These are phyloP conservation scores for Luperina nickerlii DNA, from an alignment of 2,888 invertebrate genomes.

Conservation along the genomic window DNA sequence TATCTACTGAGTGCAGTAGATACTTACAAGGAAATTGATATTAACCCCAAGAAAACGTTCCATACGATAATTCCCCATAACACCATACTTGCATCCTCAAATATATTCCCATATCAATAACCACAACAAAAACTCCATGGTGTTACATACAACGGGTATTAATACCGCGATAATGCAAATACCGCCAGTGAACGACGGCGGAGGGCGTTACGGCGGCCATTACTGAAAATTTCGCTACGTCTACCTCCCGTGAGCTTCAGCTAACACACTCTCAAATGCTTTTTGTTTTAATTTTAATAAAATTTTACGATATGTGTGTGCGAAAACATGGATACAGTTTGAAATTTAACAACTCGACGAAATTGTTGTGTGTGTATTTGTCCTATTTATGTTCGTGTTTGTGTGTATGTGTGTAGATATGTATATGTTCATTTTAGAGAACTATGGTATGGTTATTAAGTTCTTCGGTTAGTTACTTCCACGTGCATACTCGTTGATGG, in stretches of 20 bases:
- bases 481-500: not conserved
- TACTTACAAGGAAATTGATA: slow-evolving; percentile 8
- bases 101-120: slow-evolving; percentile 62
- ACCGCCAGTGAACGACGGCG: slow-evolving; percentile 77
- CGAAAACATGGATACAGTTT: slow-evolving; percentile 66
- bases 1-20: not conserved
- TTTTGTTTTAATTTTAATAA: slow-evolving; percentile 79
- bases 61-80: not conserved
- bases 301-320: slow-evolving; percentile 71
- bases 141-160: slow-evolving; percentile 78
- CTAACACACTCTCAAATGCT: slow-evolving; percentile 79
- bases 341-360: slow-evolving; percentile 64
- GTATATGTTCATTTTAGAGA: slow-evolving; percentile 45
- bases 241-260: slow-evolving; percentile 79
- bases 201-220: slow-evolving; percentile 78
- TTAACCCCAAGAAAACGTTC: slow-evolving; percentile 7
- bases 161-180: slow-evolving; percentile 86
- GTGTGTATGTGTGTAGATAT: slow-evolving; percentile 41
- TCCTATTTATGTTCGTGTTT: slow-evolving; percentile 1
- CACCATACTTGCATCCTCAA: slow-evolving; percentile 3
- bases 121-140: slow-evolving; percentile 64
- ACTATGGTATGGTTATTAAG: slow-evolving; percentile 43
- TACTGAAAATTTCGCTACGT: slow-evolving; percentile 83
- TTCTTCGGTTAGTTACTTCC: slow-evolving; percentile 39
- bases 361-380: slow-evolving; percentile 36